phyloP scores from a whole-genome alignment of 1,140 invertebrate species.

The Drosophila carrolli region DNA sequence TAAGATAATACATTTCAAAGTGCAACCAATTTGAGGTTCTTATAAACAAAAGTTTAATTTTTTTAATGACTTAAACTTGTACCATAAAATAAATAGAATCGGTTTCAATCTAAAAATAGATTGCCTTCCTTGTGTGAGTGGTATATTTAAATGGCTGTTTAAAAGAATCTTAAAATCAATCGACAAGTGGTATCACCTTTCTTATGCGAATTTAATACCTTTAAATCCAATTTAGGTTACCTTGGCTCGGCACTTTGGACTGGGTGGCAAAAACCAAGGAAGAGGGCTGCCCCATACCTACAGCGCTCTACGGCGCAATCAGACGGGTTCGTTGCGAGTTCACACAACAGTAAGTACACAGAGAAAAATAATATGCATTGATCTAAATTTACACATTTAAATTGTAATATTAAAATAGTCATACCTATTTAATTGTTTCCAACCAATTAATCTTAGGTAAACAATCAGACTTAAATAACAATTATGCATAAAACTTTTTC shows the following conservation, averaged over 20 bases:
- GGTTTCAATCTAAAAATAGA: no score
- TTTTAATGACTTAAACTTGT: no score
- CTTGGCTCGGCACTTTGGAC: slow-evolving; percentile 64
- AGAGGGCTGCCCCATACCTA: slow-evolving; percentile 67
- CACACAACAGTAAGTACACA: slow-evolving; percentile 65
- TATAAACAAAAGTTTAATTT: no score
- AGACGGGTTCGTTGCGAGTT: slow-evolving; percentile 68
- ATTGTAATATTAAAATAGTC: background rate
- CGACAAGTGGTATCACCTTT: background rate
- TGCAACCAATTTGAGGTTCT: no score
- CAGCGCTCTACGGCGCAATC: slow-evolving; percentile 68
- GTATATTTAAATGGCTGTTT: no score
- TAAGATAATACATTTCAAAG: background rate
- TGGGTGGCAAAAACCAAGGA: slow-evolving; percentile 55
- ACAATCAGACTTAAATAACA: no score
- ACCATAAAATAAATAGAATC: no score
- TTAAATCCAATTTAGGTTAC: slow-evolving; percentile 48
- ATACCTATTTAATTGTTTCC: no score
- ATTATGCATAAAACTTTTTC: no score
- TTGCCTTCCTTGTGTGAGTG: no score
- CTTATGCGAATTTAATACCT: background rate
- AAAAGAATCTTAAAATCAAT: no score
- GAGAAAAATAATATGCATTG: background rate
- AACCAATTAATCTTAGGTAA: no score
- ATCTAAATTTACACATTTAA: background rate